Evolutionary conservation across 2,888 invertebrate species (phyloP).

Genomic region (Dasypogon diadema): DNA sequence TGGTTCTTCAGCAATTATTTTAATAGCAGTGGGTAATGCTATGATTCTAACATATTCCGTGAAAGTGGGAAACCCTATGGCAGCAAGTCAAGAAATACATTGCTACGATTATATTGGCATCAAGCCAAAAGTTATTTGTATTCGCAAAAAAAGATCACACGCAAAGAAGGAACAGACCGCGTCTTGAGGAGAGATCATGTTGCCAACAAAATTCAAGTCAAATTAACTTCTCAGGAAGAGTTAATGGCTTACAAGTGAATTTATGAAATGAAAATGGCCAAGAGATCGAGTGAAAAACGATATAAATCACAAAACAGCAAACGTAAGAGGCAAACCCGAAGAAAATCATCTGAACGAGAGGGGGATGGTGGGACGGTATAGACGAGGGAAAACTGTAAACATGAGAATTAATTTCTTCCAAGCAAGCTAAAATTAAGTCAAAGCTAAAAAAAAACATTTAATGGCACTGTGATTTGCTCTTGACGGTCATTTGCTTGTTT

Average conservation of each 20-base stretch:
- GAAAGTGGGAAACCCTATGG: slow-evolving; percentile 19
- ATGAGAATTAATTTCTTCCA: slow-evolving; percentile 31
- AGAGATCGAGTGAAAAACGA: slow-evolving; percentile 26
- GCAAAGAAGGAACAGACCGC: slow-evolving; percentile 14
- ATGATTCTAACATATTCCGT: slow-evolving; percentile 18
- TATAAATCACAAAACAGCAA: slow-evolving; percentile 21
- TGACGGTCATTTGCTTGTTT: slow-evolving; percentile 40
- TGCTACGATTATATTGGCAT: background rate
- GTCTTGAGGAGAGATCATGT: slow-evolving; percentile 25
- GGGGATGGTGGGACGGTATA: background rate
- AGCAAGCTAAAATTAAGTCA: slow-evolving; percentile 37
- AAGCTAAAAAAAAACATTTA: slow-evolving; percentile 32
- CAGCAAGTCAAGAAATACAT: background rate
- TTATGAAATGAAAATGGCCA: slow-evolving; percentile 45
- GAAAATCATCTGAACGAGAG: background rate
- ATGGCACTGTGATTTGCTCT: slow-evolving; percentile 35
- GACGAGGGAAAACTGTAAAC: slow-evolving; percentile 12
- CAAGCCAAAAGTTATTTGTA: slow-evolving; percentile 27
- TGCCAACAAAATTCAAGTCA: slow-evolving; percentile 36
- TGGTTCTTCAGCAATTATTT: slow-evolving; percentile 2
- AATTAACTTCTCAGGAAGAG: slow-evolving; percentile 46
- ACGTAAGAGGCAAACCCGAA: background rate
- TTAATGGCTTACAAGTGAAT: slow-evolving; percentile 45
- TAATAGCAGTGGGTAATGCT: slow-evolving; percentile 2
- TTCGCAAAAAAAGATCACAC: slow-evolving; percentile 37